phyloP scores from a whole-genome alignment of 2,888 invertebrate genomes.

The Troilus luridus region DNA sequence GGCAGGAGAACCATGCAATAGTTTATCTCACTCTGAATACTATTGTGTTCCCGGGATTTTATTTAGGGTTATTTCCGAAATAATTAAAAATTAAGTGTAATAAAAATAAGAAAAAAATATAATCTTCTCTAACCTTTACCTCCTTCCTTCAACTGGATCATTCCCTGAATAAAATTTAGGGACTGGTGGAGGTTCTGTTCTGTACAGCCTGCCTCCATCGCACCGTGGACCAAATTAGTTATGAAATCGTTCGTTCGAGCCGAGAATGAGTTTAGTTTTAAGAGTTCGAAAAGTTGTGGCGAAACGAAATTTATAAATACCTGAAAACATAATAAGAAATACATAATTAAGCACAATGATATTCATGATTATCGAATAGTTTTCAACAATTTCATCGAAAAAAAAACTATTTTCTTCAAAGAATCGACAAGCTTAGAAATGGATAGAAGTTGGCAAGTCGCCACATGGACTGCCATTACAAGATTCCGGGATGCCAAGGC shows the following conservation, averaged over 20 bases:
- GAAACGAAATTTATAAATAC: slow-evolving; percentile 12
- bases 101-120: not conserved
- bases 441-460: no score
- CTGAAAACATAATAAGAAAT: not conserved
- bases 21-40: not conserved
- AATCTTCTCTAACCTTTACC: not conserved
- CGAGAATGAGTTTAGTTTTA: slow-evolving; percentile 24
- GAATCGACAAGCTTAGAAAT: no score
- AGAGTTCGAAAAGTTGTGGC: not conserved
- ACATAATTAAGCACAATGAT: not conserved
- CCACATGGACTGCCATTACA: no score
- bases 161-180: slow-evolving; percentile 28
- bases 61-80: no score
- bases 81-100: not conserved
- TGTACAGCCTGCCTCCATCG: not conserved
- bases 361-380: not conserved
- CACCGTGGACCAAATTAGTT: not conserved
- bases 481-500: no score
- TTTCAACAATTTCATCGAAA: no score
- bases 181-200: not conserved
- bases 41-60: not conserved
- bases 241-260: not conserved
- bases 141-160: not conserved
- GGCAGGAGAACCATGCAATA: not conserved
- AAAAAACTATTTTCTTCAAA: no score